Percentiles rank a stretch among this genome's conserved stretches.
These are phyloP conservation scores for Plusia festucae DNA, from an alignment of 2,888 invertebrate genomes.

Conservation along the genomic window DNA sequence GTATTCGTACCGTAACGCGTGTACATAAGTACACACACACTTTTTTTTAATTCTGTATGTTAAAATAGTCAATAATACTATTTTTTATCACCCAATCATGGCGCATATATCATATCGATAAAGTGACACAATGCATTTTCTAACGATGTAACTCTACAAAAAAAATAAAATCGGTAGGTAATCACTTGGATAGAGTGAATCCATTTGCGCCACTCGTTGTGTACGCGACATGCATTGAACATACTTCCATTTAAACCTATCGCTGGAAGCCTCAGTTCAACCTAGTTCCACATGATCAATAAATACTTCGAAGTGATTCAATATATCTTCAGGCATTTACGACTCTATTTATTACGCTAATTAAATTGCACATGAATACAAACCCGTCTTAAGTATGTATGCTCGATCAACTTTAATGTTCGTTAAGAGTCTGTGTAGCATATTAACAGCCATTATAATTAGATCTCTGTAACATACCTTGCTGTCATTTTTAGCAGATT, in stretches of 20 bases:
- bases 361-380: not conserved
- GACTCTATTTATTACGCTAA: not conserved
- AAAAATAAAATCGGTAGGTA: not conserved
- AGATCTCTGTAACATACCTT: too few relatives aligned
- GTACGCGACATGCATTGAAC: constrained; percentile 43
- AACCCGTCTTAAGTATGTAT: not conserved
- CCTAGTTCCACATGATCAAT: constrained; percentile 45
- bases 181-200: constrained; percentile 37
- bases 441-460: too few relatives aligned
- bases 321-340: constrained; percentile 14
- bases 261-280: constrained; percentile 27
- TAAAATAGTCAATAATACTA: too few relatives aligned
- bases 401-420: too few relatives aligned
- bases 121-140: not conserved
- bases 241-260: constrained; percentile 35
- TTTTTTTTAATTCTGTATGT: too few relatives aligned
- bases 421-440: too few relatives aligned
- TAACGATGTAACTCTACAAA: not conserved
- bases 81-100: too few relatives aligned
- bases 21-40: too few relatives aligned
- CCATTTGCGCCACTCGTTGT: constrained; percentile 12
- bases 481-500: too few relatives aligned
- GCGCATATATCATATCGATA: too few relatives aligned
- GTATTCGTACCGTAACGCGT: too few relatives aligned
- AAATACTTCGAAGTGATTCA: constrained; percentile 39